A percentile compares a stretch with the other conserved stretches of the same genome.
These are phyloP conservation scores for Drosophila recens DNA, from an alignment of 2,888 invertebrate genomes.

Conservation along the genomic window DNA sequence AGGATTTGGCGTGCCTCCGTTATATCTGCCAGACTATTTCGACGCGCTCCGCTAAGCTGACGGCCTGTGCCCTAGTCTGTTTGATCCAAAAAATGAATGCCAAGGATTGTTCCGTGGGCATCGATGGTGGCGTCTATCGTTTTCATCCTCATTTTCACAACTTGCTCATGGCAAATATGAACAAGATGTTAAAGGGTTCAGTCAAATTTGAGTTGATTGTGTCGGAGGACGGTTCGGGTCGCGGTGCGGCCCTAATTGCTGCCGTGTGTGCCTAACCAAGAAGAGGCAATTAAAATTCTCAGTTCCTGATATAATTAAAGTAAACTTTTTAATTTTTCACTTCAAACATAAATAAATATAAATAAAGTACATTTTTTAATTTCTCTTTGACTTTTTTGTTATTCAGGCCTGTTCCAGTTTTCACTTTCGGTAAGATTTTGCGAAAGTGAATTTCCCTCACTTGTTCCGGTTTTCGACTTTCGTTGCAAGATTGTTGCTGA, in stretches of 20 bases:
- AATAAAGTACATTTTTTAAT: too few relatives aligned
- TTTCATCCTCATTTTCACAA: conserved; percentile 61
- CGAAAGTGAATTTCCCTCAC: too few relatives aligned
- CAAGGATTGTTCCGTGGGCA: conserved; percentile 91
- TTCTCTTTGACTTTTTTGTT: neutral
- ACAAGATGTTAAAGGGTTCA: conserved; percentile 44
- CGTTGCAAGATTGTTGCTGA: too few relatives aligned
- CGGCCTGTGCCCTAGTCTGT: conserved; percentile 93
- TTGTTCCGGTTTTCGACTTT: too few relatives aligned
- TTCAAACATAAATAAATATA: too few relatives aligned
- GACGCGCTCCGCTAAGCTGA: conserved; percentile 95
- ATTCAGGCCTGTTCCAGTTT: too few relatives aligned
- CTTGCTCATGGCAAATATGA: conserved; percentile 39
- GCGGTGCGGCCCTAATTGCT: conserved; percentile 66
- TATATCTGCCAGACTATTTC: conserved; percentile 96
- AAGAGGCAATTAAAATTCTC: neutral
- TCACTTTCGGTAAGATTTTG: too few relatives aligned
- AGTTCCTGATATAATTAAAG: neutral
- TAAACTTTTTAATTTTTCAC: too few relatives aligned
- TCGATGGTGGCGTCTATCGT: conserved; percentile 67
- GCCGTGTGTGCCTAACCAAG: conserved; percentile 35
- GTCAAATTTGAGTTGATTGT: conserved; percentile 43
- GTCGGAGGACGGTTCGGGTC: conserved; percentile 67
- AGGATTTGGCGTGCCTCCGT: conserved; percentile 95
- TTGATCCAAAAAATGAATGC: conserved; percentile 95